These are phyloP conservation scores for Leptinotarsa undecemlineata DNA, from an alignment of 1,140 invertebrate species.

Conservation along the genomic window DNA sequence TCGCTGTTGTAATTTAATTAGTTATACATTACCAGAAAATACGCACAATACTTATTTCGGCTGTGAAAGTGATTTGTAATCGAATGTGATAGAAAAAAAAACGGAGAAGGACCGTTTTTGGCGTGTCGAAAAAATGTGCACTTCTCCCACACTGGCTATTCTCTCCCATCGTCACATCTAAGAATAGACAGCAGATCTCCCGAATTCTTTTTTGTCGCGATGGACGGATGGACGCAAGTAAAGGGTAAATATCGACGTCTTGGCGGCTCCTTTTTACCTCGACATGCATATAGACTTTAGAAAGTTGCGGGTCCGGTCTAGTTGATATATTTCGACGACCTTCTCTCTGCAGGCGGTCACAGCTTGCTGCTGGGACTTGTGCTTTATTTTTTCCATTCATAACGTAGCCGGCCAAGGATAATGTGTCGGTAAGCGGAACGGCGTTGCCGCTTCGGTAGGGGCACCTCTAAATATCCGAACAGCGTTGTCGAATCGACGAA, in stretches of 20 bases:
- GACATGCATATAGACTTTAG: slow-evolving; percentile 23
- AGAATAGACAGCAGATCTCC: slow-evolving; percentile 38
- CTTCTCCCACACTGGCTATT: slow-evolving; percentile 38
- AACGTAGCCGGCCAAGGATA: not conserved
- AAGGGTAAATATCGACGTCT: slow-evolving; percentile 31
- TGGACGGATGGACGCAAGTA: slow-evolving; percentile 39
- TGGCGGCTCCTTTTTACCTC: too few relatives aligned
- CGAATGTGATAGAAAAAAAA: slow-evolving; percentile 29
- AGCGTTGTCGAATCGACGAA: too few relatives aligned
- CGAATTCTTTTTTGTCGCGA: slow-evolving; percentile 32
- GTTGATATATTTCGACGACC: slow-evolving; percentile 2
- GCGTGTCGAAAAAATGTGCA: slow-evolving; percentile 29
- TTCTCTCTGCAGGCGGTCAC: not conserved
- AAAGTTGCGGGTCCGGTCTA: slow-evolving; percentile 32
- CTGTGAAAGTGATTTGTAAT: slow-evolving; percentile 33
- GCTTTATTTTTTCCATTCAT: slow-evolving; percentile 1
- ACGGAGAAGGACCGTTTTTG: slow-evolving; percentile 17
- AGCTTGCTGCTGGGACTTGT: not conserved
- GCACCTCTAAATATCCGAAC: not conserved
- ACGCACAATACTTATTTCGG: not conserved
- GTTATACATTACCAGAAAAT: not conserved
- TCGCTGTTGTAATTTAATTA: slow-evolving; percentile 9
- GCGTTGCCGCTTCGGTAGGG: not conserved
- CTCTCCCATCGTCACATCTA: slow-evolving; percentile 36
- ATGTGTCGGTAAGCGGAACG: not conserved